These are phyloP conservation scores for Lytechinus variegatus DNA, from an alignment of 35 echinoderm and acorn worm species.

Conservation along the genomic window DNA sequence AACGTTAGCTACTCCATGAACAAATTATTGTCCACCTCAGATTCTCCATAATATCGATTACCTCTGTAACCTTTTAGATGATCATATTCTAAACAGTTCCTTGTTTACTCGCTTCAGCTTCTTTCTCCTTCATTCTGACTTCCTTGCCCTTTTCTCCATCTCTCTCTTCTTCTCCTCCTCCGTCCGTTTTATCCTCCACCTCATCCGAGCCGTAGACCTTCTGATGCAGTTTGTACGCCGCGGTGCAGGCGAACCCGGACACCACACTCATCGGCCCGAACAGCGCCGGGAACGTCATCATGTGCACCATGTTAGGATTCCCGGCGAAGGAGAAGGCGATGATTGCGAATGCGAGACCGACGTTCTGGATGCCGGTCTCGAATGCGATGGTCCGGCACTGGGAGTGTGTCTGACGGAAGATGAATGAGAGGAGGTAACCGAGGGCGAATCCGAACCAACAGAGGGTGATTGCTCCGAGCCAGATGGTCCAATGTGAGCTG, in stretches of 20 bases:
- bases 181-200: not conserved
- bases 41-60: too few species aligned
- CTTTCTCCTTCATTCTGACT: not conserved
- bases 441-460: slow-evolving; percentile 62
- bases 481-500: slow-evolving; percentile 71
- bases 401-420: slow-evolving; percentile 63
- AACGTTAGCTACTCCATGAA: too few species aligned
- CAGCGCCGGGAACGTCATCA: slow-evolving; percentile 71
- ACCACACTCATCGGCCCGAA: slow-evolving; percentile 51
- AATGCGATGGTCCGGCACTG: slow-evolving; percentile 86
- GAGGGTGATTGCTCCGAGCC: slow-evolving; percentile 63
- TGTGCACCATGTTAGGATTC: slow-evolving; percentile 26
- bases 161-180: not conserved
- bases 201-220: not conserved
- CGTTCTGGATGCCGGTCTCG: slow-evolving; percentile 87
- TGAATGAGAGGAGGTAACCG: slow-evolving; percentile 70
- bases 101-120: not conserved
- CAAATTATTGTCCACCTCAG: too few species aligned
- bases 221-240: not conserved
- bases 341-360: slow-evolving; percentile 74
- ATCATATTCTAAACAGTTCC: not conserved
- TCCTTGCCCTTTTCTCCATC: not conserved
- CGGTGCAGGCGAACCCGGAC: not conserved
- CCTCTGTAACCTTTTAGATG: not conserved
- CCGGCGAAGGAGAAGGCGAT: slow-evolving; percentile 71